These are phyloP conservation scores for Forbesichthys papilliferus DNA, from an alignment of 2,113 vertebrate genomes.

Conservation along the genomic window DNA sequence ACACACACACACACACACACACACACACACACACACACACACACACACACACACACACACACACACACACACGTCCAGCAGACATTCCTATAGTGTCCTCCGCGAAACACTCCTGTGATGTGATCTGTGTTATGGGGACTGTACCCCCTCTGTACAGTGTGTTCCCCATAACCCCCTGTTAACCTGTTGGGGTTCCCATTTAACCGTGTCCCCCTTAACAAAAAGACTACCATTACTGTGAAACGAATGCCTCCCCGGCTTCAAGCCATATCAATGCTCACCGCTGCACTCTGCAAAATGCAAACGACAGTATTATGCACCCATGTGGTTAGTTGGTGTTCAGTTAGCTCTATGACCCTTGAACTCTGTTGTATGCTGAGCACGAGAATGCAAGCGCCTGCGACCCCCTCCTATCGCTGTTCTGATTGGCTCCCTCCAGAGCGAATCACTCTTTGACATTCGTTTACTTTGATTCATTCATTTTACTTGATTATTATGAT, in stretches of 20 bases:
- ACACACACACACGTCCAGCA: slow-evolving; percentile 21
- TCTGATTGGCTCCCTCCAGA: slow-evolving; percentile 17
- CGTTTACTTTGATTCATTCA: slow-evolving; percentile 2
- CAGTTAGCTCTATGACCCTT: too few relatives aligned
- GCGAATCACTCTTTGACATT: slow-evolving; percentile 38
- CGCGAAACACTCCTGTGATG: slow-evolving; percentile 41
- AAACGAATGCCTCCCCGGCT: slow-evolving; percentile 46
- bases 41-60: background rate
- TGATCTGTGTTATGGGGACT: slow-evolving; percentile 8
- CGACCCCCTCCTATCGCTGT: slow-evolving; percentile 7
- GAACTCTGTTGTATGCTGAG: too few relatives aligned
- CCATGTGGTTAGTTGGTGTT: too few relatives aligned
- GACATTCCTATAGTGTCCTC: slow-evolving; percentile 34
- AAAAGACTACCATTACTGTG: slow-evolving; percentile 42
- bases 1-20: slow-evolving; percentile 16
- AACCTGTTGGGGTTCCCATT: slow-evolving; percentile 46
- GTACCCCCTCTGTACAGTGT: slow-evolving; percentile 26
- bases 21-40: slow-evolving; percentile 11
- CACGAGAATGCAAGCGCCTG: too few relatives aligned
- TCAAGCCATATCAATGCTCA: slow-evolving; percentile 55
- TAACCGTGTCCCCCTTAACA: slow-evolving; percentile 18
- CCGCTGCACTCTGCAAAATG: too few relatives aligned
- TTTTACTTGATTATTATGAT: too few relatives aligned
- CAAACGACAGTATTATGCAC: too few relatives aligned
- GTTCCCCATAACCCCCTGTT: slow-evolving; percentile 37